Evolutionary conservation across 2,797 vertebrate genomes (phyloP).

Genomic region (Macropus fuliginosus): DNA sequence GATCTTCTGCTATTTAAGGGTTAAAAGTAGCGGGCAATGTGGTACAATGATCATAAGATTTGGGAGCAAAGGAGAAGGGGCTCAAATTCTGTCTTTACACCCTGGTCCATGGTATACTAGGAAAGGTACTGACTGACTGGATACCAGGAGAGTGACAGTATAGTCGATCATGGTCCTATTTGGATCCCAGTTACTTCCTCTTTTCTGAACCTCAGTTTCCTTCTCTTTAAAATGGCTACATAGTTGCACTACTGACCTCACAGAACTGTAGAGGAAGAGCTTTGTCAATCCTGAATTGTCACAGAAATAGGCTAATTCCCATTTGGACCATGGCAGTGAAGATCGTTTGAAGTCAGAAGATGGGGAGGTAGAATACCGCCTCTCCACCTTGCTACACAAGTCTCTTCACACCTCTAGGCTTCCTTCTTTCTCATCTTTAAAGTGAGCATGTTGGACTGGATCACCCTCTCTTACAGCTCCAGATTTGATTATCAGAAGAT

Average conservation of each 20-base stretch:
- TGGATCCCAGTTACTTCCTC: not conserved
- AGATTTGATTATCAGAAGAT: not conserved
- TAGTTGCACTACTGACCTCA: not conserved
- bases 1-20: not conserved
- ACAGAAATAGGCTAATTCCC: not conserved
- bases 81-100: not conserved
- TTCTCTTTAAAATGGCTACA: not conserved
- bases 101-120: not conserved
- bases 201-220: not conserved
- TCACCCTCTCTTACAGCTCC: not conserved
- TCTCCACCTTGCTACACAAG: not conserved
- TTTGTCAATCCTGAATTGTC: not conserved
- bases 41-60: not conserved
- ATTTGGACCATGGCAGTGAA: not conserved
- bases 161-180: not conserved
- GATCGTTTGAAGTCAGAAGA: not conserved
- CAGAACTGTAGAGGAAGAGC: not conserved
- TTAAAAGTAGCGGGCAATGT: not conserved
- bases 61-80: not conserved
- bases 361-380: not conserved
- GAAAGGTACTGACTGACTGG: not conserved
- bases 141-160: not conserved
- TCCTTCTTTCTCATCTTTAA: not conserved
- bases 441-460: not conserved
- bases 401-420: not conserved